Percentiles rank a stretch among this genome's conserved stretches.
Conservation (phyloP, 2,113 vertebrate species). For the Falco punctatus region DNA sequence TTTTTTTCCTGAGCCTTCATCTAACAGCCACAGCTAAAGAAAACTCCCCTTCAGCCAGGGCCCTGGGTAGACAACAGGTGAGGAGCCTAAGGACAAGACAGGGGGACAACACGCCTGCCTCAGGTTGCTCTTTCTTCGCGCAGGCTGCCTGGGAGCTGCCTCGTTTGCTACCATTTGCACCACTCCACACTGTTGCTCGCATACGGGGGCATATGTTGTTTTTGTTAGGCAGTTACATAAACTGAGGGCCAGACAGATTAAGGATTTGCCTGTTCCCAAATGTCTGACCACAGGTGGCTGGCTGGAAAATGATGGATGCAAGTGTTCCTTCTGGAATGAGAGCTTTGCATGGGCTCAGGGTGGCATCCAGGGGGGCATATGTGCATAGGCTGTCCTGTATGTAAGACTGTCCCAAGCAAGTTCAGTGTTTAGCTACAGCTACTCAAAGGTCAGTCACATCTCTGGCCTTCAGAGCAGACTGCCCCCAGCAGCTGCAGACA, state of each 20-base stretch:
- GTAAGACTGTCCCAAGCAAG: not conserved
- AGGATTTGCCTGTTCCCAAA: constrained; percentile 44
- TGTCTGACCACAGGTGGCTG: not conserved
- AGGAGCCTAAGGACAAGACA: not conserved
- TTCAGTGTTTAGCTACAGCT: not conserved
- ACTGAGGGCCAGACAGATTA: constrained; percentile 50
- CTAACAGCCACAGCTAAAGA: not conserved
- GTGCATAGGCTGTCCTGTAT: not conserved
- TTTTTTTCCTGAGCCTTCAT: not conserved
- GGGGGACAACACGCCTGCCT: accelerated
- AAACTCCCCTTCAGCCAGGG: not conserved
- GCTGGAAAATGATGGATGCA: not conserved
- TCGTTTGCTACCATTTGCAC: not conserved
- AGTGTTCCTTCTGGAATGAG: not conserved
- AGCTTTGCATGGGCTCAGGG: not conserved
- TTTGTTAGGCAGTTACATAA: constrained; percentile 29
- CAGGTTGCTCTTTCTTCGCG: not conserved
- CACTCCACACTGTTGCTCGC: not conserved
- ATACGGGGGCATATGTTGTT: not conserved
- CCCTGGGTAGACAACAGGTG: not conserved
- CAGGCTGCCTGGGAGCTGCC: not conserved
- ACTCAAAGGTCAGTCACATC: not conserved
- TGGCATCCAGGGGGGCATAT: constrained; percentile 14
- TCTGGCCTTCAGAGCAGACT: not conserved
- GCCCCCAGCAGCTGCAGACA: not conserved